Base-by-base conservation (phyloP, 2,888 invertebrate species). In the Drosophila vallismaia region DNA sequence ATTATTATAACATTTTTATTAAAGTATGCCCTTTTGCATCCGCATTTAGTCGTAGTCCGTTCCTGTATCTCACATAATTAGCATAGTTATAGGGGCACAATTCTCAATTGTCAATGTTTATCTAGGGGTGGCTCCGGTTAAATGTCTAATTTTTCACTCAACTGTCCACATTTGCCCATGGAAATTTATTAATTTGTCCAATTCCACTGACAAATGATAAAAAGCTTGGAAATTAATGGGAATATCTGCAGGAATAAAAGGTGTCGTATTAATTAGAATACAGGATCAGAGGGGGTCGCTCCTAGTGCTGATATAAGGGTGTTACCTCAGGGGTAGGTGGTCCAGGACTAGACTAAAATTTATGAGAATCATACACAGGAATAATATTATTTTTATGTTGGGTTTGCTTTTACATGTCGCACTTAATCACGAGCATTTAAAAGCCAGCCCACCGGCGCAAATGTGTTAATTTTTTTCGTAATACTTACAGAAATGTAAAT, bases 1-100 rank as follows among this genome's bases (percentile, higher is more conserved):
- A 86, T 78, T 82, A 82, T 86, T 81, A 84, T 78, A 86, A 86
- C 86, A 78, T 86, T 84, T 82, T 82, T 82, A 82, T 82, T 78
- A 81, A 84, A 83, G 70, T 74, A 62, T 40, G 71, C 50, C 70
- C 62, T 14, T 71, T 36, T 36, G 63, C 42, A 50, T 38, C 36
- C 24, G 24, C 8, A 60, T 52, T 52, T 48, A 29, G 38, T 1
- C 19, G 2, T 19, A 19, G 19, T 19, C 26, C 64, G 50, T 51
- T 52, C 33, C 51, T n/a, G 46, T 75, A 75, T 84, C 87, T 85
- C 54, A 77, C 77, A 72, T 86, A 82, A 86, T 83, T 83, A 82
- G 85, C 86, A 82, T 82, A 86, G 76, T 76, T 71, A 73, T 73
- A 46, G 56, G 64, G 72, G 71, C 58, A 48, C 45, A 19, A 42